phyloP scores from a whole-genome alignment of 64 coral and sea anemone species.

The Stichodactyla helianthus region DNA sequence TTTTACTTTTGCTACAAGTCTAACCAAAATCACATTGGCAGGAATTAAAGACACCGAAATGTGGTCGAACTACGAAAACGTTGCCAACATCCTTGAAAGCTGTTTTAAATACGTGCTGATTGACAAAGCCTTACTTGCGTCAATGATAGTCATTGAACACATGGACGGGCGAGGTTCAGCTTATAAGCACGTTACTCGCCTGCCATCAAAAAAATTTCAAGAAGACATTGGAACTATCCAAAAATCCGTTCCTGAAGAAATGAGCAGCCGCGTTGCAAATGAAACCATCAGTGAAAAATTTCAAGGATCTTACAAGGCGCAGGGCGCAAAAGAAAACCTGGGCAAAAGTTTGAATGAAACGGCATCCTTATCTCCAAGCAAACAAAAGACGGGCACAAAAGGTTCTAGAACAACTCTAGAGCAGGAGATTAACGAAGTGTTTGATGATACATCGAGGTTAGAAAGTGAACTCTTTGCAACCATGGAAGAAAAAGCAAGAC shows the following conservation, averaged over 20 bases:
- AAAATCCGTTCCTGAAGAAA: neutral
- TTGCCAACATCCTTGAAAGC: slow-evolving; percentile 64
- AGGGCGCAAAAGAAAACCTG: neutral
- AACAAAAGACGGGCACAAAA: neutral
- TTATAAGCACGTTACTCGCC: slow-evolving; percentile 6
- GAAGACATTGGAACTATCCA: neutral
- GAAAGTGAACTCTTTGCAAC: slow-evolving; percentile 86
- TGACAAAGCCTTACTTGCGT: slow-evolving; percentile 83
- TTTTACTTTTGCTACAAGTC: neutral
- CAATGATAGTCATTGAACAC: slow-evolving; percentile 70
- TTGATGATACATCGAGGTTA: slow-evolving; percentile 74
- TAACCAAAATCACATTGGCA: neutral
- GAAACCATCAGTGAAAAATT: neutral
- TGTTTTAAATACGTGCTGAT: slow-evolving; percentile 88
- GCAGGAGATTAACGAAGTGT: slow-evolving; percentile 60
- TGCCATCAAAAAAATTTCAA: neutral
- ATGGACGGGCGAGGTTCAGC: slow-evolving; percentile 46
- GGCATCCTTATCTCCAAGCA: neutral
- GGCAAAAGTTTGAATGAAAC: neutral
- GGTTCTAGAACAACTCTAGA: slow-evolving; percentile 42
- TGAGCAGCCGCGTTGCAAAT: neutral
- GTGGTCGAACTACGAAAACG: slow-evolving; percentile 61
- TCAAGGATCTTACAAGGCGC: neutral
- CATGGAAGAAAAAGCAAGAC: slow-evolving; percentile 85
- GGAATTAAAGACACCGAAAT: slow-evolving; percentile 51